phyloP scores from a whole-genome alignment of 2,888 invertebrate genomes.

The Ochropleura plecta region DNA sequence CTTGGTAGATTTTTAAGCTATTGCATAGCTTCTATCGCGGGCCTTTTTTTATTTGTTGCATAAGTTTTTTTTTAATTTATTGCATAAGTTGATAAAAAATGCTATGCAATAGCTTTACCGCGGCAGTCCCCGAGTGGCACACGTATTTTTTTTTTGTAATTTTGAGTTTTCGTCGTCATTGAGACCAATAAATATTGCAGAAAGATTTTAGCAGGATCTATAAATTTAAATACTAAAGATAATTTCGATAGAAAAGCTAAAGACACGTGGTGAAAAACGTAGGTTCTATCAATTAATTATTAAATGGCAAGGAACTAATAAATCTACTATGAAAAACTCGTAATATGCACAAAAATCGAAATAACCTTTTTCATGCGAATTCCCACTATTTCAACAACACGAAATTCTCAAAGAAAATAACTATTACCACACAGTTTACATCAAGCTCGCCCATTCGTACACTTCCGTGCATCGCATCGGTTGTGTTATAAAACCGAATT shows the following conservation, averaged over 20 bases:
- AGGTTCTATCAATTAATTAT: neutral
- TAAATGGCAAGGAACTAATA: neutral
- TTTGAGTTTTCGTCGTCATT: too few species aligned
- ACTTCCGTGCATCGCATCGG: constrained; percentile 49
- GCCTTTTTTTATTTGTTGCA: too few species aligned
- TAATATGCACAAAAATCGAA: neutral
- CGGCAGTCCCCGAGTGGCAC: too few species aligned
- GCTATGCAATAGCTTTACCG: too few species aligned
- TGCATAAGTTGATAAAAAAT: too few species aligned
- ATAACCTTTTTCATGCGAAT: neutral
- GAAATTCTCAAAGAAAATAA: constrained; percentile 30
- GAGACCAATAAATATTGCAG: neutral
- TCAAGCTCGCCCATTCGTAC: constrained; percentile 26
- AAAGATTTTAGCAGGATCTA: neutral
- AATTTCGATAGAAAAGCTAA: neutral
- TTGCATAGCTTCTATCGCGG: too few species aligned
- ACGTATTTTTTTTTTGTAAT: too few species aligned
- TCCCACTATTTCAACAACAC: neutral
- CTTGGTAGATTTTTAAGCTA: too few species aligned
- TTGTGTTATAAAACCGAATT: constrained; percentile 49
- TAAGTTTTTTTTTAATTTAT: too few species aligned
- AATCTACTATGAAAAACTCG: neutral
- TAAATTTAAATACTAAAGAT: neutral
- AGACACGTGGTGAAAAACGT: neutral
- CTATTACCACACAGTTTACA: constrained; percentile 45